These are phyloP conservation scores for Opisthograptis luteolata DNA, from an alignment of 2,888 invertebrate species.

Conservation along the genomic window DNA sequence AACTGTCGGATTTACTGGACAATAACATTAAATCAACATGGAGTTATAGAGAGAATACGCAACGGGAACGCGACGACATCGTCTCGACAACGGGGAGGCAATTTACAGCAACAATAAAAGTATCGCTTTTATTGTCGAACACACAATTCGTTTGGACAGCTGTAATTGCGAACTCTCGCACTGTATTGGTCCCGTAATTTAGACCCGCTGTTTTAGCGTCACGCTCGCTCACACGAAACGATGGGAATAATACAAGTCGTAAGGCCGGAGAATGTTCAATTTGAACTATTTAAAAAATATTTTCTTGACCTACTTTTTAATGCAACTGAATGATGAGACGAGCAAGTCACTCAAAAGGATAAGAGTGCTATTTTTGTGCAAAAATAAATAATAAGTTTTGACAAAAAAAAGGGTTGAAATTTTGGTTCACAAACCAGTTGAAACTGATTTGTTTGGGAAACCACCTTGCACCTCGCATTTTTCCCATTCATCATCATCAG, in stretches of 20 bases:
- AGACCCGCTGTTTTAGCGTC: constrained; percentile 70
- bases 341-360: no score
- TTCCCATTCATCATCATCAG: no score
- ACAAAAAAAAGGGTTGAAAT: no score
- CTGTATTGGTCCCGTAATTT: constrained; percentile 78
- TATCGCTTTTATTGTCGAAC: constrained; percentile 79
- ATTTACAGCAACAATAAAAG: constrained; percentile 80
- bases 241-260: constrained; percentile 40
- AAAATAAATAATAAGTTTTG: no score
- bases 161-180: constrained; percentile 77
- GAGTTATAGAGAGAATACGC: constrained; percentile 62
- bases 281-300: no score
- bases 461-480: no score
- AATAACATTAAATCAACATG: constrained; percentile 70
- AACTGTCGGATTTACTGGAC: constrained; percentile 51
- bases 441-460: no score
- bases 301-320: no score
- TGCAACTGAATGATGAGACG: no score
- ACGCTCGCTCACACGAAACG: constrained; percentile 47
- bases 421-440: no score
- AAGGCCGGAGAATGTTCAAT: constrained; percentile 1
- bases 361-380: no score
- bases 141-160: constrained; percentile 79
- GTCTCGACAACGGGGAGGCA: constrained; percentile 61
- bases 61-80: constrained; percentile 62